phyloP scores from a whole-genome alignment of 2,797 vertebrate genomes.

The Loriculus beryllinus region DNA sequence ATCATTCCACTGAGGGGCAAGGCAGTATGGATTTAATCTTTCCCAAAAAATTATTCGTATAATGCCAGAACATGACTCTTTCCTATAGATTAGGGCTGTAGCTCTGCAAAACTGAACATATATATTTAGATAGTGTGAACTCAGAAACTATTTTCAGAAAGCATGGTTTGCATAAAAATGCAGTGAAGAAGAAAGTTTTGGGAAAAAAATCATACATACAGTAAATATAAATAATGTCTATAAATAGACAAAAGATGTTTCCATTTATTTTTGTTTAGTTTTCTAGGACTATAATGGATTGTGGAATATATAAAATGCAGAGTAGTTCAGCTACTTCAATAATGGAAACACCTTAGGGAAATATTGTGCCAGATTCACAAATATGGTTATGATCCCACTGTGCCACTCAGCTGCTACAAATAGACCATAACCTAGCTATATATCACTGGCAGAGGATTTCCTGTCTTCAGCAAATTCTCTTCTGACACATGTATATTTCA shows the following conservation, averaged over 20 bases:
- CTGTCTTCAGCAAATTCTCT: background rate
- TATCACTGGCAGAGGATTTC: constrained; percentile 2
- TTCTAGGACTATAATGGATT: background rate
- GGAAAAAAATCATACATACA: background rate
- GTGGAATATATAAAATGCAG: background rate
- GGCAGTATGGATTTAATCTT: background rate
- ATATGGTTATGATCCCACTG: background rate
- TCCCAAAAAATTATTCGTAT: background rate
- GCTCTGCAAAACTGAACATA: background rate
- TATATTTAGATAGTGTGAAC: background rate
- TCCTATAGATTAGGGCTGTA: background rate
- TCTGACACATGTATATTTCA: background rate
- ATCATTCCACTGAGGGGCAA: background rate
- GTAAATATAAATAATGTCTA: background rate
- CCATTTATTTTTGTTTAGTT: background rate
- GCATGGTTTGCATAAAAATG: background rate
- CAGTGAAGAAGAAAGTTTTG: background rate
- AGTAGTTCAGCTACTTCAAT: background rate
- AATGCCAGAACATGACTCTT: background rate
- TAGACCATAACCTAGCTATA: constrained; percentile 1
- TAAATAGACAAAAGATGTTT: background rate
- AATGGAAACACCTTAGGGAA: constrained; percentile 9
- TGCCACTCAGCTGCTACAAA: constrained; percentile 17
- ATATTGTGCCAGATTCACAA: constrained; percentile 3
- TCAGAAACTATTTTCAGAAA: background rate